Conservation (phyloP, 2,888 invertebrate genomes). For the Serrognathus titanus region DNA sequence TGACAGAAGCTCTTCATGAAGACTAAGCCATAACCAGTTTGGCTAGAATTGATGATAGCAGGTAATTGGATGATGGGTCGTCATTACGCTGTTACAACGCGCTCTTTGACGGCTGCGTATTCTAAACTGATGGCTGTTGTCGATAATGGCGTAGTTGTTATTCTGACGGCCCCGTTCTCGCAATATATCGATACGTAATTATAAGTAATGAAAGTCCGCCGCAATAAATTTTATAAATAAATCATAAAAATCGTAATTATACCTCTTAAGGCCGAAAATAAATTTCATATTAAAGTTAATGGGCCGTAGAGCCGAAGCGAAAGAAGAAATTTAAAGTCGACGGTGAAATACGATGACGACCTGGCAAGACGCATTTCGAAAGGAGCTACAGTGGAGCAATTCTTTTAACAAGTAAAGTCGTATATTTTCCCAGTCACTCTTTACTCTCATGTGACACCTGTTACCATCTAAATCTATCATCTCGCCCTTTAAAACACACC, state of each 20-base stretch:
- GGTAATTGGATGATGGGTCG: slow-evolving; percentile 46
- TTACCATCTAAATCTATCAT: slow-evolving; percentile 36
- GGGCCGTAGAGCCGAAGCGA: too few species aligned
- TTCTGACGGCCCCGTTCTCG: slow-evolving; percentile 36
- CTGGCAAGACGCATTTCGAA: too few species aligned
- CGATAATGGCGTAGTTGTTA: slow-evolving; percentile 41
- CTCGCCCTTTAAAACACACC: slow-evolving; percentile 26
- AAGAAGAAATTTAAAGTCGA: too few species aligned
- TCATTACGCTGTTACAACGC: slow-evolving; percentile 43
- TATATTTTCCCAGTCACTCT: slow-evolving; percentile 15
- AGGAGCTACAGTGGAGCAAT: too few species aligned
- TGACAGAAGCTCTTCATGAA: slow-evolving; percentile 37
- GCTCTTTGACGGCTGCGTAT: slow-evolving; percentile 42
- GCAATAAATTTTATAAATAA: too few species aligned
- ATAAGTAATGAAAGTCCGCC: too few species aligned
- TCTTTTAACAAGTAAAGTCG: too few species aligned
- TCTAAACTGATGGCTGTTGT: slow-evolving; percentile 39
- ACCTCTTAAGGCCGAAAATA: too few species aligned
- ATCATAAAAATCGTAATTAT: too few species aligned
- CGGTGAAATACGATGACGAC: too few species aligned
- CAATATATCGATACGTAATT: slow-evolving; percentile 14
- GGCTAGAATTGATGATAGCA: slow-evolving; percentile 44
- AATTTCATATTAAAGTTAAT: too few species aligned
- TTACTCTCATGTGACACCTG: slow-evolving; percentile 29
- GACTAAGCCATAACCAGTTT: slow-evolving; percentile 40